Evolutionary conservation across 2,888 invertebrate genomes (phyloP), one percentile per base, ranked within the genome.

Genomic region (Buathra laborator): DNA sequence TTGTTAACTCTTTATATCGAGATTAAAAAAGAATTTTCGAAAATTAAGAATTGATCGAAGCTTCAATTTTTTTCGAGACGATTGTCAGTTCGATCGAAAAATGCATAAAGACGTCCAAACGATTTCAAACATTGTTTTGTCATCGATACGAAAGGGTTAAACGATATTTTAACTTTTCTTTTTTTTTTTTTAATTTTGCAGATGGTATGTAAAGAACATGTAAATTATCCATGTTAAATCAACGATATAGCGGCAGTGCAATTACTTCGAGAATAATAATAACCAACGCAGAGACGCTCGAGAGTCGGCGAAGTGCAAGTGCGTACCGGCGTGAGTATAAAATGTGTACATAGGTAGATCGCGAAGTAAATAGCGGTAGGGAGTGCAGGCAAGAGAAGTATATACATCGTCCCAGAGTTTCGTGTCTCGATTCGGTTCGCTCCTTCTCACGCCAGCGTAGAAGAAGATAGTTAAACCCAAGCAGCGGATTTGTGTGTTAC

Each of bases 391-490:
- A 6, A 12, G 48, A 32, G 59, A 62, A 29, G 29, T 62, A 62
- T 62, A 29, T 62, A 62, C 59, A 6, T 14, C 16, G 29, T 10
- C 32, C n/a, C 29, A 29, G 12, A 48, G 82, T 85, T 82, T 85
- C 71, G 75, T 67, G 81, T 82, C 81, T 79, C 66, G 75, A 82
- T 85, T 79, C 81, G 78, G 48, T 79, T 85, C 85, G 85, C 78
- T 85, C 85, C 85, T 82, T 85, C 85, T 82, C 85, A 85, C 85
- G 85, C 77, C 48, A 51, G 77, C 70, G 70, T 29, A 48, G 80
- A 46, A 77, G 77, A 64, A 19, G 70, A 75, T 51, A 81, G 74
- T 19, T 48, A 48, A 62, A 71, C 75, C 64, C 66, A 5, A 37
- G 37, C 37, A 37, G 74, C 37, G 48, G 64, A 62, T 67, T 82